phyloP scores from a whole-genome alignment of 2,113 vertebrate species.

The Scytalopus superciliaris region DNA sequence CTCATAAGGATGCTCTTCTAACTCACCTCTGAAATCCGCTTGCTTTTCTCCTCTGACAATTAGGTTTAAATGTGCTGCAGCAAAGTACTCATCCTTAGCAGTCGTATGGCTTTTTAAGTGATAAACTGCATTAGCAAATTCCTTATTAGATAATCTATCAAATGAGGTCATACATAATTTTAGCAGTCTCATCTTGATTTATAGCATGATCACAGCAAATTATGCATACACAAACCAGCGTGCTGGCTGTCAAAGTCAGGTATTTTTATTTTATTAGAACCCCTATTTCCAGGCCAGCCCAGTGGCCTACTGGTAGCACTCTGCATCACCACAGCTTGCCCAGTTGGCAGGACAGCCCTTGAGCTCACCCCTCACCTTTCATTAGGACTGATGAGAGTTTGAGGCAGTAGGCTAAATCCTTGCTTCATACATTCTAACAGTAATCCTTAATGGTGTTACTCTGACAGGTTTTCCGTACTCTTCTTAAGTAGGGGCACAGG shows the following conservation, averaged over 20 bases:
- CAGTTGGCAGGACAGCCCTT: not conserved
- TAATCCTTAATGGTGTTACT: not conserved
- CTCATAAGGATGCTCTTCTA: conserved; percentile 72
- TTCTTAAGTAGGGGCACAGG: not conserved
- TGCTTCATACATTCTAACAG: not conserved
- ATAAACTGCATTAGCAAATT: conserved; percentile 79
- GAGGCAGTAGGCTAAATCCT: not conserved
- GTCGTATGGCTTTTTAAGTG: conserved; percentile 73
- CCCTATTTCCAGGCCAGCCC: not conserved
- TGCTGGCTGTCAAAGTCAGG: conserved; percentile 31
- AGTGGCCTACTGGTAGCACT: not conserved
- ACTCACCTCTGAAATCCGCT: conserved; percentile 72
- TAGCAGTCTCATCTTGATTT: conserved; percentile 63
- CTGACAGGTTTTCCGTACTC: not conserved
- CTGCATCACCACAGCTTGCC: not conserved
- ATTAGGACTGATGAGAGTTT: not conserved
- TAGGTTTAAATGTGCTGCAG: conserved; percentile 74
- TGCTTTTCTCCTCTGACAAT: conserved; percentile 74
- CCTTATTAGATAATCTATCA: conserved; percentile 77
- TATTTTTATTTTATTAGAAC: conserved; percentile 1
- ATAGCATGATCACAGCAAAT: conserved; percentile 41
- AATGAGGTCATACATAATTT: conserved; percentile 69
- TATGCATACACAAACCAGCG: conserved; percentile 14
- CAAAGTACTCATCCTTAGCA: conserved; percentile 60
- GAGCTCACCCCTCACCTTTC: not conserved